phyloP scores from a whole-genome alignment of 2,888 invertebrate species.

The Yponomeuta sedellus region DNA sequence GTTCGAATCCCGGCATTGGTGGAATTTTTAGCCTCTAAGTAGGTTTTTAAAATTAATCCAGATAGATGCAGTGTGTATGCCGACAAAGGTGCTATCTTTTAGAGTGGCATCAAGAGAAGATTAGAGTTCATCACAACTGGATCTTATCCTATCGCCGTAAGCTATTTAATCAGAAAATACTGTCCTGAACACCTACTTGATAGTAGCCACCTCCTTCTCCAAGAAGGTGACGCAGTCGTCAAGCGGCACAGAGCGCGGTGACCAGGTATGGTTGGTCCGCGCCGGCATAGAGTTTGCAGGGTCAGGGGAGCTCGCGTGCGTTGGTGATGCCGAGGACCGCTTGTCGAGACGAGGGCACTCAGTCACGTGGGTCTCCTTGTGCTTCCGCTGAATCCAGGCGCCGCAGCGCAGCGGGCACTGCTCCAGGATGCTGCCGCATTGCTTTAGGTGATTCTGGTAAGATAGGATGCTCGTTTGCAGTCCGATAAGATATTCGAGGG shows the following conservation, averaged over 20 bases:
- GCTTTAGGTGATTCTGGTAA: conserved; percentile 78
- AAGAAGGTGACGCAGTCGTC: conserved; percentile 59
- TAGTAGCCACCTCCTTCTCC: conserved; percentile 60
- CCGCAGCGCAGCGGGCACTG: conserved; percentile 83
- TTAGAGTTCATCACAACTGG: no score
- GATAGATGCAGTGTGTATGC: no score
- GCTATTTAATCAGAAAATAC: no score
- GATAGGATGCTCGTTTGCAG: not conserved
- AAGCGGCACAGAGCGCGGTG: conserved; percentile 40
- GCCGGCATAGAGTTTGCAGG: conserved; percentile 37
- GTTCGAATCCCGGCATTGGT: no score
- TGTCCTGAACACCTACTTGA: conserved; percentile 43
- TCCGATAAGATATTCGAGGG: not conserved
- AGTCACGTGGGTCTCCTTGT: conserved; percentile 74
- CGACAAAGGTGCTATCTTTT: no score
- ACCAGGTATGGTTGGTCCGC: conserved; percentile 54
- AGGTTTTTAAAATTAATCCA: no score
- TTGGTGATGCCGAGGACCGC: conserved; percentile 42
- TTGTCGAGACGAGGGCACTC: conserved; percentile 58
- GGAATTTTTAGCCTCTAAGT: no score
- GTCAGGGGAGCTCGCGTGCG: conserved; percentile 49
- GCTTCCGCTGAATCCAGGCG: conserved; percentile 81
- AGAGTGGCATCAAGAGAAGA: no score
- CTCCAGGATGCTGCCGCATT: conserved; percentile 83
- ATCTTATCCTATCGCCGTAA: no score